Evolutionary conservation across 2,797 vertebrate species (phyloP).

Genomic region (Helarctos malayanus): DNA sequence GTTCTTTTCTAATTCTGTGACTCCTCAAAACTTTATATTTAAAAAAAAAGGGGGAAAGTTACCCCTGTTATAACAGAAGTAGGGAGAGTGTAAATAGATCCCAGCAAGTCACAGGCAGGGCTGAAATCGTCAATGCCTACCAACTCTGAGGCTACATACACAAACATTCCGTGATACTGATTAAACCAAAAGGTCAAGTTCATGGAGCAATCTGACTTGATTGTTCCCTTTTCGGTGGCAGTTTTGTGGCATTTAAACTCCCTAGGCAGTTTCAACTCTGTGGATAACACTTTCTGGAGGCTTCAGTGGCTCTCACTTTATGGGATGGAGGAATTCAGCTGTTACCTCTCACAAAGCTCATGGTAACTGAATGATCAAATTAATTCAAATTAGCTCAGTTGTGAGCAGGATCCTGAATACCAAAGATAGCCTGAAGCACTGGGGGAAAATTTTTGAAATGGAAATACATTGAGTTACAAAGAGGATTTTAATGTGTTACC

Average conservation of each 20-base stretch:
- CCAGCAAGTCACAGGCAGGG: background rate
- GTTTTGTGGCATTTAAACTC: background rate
- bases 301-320: background rate
- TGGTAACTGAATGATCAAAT: constrained; percentile 64
- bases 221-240: background rate
- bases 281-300: background rate
- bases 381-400: constrained; percentile 64
- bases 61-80: background rate
- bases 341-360: constrained; percentile 26
- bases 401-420: constrained; percentile 40
- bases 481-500: constrained; percentile 56
- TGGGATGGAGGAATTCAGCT: background rate
- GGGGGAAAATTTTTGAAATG: constrained; percentile 23
- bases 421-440: constrained; percentile 60
- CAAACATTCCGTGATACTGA: background rate
- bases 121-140: background rate
- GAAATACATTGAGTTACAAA: constrained; percentile 64
- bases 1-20: background rate
- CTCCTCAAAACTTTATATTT: background rate
- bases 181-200: background rate
- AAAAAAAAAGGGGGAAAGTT: background rate
- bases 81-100: background rate
- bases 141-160: background rate
- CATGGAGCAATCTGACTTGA: background rate
- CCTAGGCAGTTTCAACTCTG: background rate